Conservation (phyloP, 2,797 vertebrate genomes). For the Melanotaenia maccullochi region DNA sequence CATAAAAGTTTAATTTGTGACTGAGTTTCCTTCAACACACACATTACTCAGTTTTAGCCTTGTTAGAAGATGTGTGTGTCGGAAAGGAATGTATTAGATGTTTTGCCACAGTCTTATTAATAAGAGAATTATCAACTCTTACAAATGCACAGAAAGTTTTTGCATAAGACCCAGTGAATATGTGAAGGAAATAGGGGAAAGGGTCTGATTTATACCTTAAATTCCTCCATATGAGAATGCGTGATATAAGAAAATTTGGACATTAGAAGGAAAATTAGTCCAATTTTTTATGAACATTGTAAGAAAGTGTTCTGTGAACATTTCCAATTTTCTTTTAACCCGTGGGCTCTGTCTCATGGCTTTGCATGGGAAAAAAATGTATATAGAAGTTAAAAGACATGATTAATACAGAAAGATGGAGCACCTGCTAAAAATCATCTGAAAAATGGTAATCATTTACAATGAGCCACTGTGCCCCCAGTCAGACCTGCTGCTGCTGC, state of each 20-base stretch:
- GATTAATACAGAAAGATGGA: neutral
- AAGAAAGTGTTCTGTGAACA: no score
- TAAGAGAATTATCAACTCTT: constrained; percentile 5
- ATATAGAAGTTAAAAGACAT: neutral
- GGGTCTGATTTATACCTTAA: neutral
- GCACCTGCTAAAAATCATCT: neutral
- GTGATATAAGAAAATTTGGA: neutral
- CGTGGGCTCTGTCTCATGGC: neutral
- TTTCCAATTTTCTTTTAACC: neutral
- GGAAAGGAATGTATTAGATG: constrained; percentile 24
- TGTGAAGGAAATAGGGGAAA: neutral
- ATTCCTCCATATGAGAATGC: neutral
- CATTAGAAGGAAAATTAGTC: neutral
- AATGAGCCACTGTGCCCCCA: no score
- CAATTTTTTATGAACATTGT: no score
- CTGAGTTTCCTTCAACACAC: constrained; percentile 1
- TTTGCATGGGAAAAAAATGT: neutral
- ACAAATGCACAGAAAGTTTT: neutral
- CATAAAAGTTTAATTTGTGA: constrained; percentile 10
- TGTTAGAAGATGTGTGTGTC: neutral
- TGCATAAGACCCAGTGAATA: neutral
- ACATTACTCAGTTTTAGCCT: neutral
- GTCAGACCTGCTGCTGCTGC: no score
- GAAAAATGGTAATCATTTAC: neutral
- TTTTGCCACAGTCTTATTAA: neutral